Base-by-base conservation (phyloP, 2,113 vertebrate species). In the Toxotes chatareus region DNA sequence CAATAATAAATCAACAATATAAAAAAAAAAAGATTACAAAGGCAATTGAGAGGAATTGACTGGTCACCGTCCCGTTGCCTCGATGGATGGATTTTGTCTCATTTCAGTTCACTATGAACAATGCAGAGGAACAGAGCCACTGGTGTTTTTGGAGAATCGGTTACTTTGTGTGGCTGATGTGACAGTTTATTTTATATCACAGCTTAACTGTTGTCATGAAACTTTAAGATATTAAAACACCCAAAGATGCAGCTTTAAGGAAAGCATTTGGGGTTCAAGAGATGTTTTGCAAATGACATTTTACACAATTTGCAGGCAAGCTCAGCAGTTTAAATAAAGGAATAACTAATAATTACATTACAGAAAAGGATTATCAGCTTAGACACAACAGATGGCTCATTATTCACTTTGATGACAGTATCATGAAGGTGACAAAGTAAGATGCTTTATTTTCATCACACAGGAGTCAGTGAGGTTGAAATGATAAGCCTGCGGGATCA, bases 321-420 rank as follows among this genome's bases (percentile, higher is more conserved):
- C 10, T 62, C 34, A 49, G 34, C 21, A 74, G 21, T 46, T 36
- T 9, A 12, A 68, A 46, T 19, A n/a, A 46, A 78, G 1, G 3
- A 55, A 72, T 56, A 63, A 57, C 2, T 74, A 44, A 63, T 68
- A 59, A 73, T 63, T 14, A 53, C 46, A 59, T 51, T 51, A 63
- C 14, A 61, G n/a, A 47, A 40, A 47, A 71, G 1, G 8, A 61
- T 64, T 38, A 63, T 49, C 32, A 62, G 21, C n/a, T 49, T 31
- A 51, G 23, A 77, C 56, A 60, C 56, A 64, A 55, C 31, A 55
- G 63, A 69, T 64, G 72, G 55, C 8, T 38, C 49, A 46, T 74
- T 64, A 73, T 53, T 74, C 59, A 78, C n/a, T 73, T 65, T 67
- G 32, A 64, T 84, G 65, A 64, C 13, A 32, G 36, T 21, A 61